A percentile compares a stretch with the other conserved stretches of the same genome.
These are phyloP conservation scores for Nesogale talazaci DNA, from an alignment of 2,113 vertebrate species.

Conservation along the genomic window DNA sequence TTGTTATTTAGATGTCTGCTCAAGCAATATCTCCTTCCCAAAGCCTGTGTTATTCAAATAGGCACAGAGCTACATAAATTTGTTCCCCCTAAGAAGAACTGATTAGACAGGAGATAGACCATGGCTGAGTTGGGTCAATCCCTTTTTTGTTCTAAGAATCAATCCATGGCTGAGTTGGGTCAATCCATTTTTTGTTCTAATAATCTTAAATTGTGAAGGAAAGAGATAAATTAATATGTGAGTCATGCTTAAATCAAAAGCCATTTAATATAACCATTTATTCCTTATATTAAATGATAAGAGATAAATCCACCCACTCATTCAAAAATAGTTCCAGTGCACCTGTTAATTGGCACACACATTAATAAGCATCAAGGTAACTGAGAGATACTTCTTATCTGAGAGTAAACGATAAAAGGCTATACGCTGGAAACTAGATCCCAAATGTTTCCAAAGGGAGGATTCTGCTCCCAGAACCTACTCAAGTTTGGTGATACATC, in stretches of 20 bases:
- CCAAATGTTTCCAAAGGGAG: not conserved
- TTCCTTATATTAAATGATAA: not conserved
- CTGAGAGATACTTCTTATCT: not conserved
- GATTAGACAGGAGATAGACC: not conserved
- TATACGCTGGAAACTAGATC: not conserved
- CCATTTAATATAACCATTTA: not conserved
- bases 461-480: not conserved
- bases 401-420: not conserved
- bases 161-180: not conserved
- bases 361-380: not conserved
- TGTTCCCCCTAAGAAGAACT: not conserved
- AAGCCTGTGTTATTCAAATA: not conserved
- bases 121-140: not conserved
- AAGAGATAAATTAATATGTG: not conserved
- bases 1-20: not conserved
- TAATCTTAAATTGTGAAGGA: slow-evolving; percentile 40
- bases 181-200: not conserved
- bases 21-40: not conserved
- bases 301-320: not conserved
- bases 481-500: not conserved
- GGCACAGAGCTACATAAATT: too few species aligned
- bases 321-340: not conserved
- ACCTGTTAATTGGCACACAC: not conserved
- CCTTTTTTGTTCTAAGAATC: not conserved
- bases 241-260: not conserved